Percentiles rank a stretch among this genome's conserved stretches.
Conservation (phyloP, 2,113 vertebrate genomes). For the Panthera tigris region DNA sequence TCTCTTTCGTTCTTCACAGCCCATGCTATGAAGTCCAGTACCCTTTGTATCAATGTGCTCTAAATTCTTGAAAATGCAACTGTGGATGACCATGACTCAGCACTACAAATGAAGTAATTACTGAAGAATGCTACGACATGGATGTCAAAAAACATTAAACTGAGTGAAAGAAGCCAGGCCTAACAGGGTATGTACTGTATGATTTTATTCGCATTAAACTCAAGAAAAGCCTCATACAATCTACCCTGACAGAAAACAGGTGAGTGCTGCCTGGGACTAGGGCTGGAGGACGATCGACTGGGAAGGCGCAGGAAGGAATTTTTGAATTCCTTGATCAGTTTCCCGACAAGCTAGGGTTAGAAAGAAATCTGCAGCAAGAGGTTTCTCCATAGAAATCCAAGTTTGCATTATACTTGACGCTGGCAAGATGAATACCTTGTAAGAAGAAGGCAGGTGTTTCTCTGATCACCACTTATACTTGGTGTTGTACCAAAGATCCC, state of each 20-base stretch:
- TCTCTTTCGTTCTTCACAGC: background rate
- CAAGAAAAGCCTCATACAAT: background rate
- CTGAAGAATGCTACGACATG: background rate
- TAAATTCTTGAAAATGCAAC: background rate
- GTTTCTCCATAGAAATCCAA: background rate
- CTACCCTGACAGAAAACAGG: background rate
- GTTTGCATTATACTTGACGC: background rate
- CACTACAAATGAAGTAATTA: constrained; percentile 8
- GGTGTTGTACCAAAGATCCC: background rate
- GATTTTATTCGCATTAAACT: background rate
- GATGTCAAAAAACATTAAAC: background rate
- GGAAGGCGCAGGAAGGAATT: background rate
- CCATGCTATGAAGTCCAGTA: background rate
- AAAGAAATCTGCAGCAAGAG: background rate
- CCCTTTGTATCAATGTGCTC: background rate
- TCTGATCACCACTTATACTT: background rate
- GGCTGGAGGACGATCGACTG: fast-evolving
- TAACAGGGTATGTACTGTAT: background rate
- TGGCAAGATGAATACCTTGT: no score
- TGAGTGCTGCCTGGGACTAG: background rate
- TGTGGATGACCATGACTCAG: background rate
- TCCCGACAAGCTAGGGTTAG: no score
- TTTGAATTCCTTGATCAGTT: background rate
- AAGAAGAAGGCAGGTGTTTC: background rate
- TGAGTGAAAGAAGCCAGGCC: background rate